Base-by-base conservation (phyloP, 2,113 vertebrate species). In the Atractosteus spatula region DNA sequence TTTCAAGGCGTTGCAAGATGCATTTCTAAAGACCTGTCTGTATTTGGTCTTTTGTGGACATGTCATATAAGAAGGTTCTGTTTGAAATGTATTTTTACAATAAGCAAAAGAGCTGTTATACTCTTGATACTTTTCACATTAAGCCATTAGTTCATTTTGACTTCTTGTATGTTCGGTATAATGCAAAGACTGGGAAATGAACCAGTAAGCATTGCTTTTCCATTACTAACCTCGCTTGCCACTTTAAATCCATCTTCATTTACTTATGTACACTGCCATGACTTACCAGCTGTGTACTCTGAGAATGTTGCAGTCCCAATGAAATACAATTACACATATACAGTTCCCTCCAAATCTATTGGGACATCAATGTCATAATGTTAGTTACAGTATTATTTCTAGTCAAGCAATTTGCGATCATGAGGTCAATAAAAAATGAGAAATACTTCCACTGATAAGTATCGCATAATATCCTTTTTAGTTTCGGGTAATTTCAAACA, bases 171-270 rank as follows among this genome's bases (percentile, higher is more conserved):
- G 89, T 89, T 29, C 67, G 81, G 64, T 79, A 83, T 82, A 92
- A 83, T 94, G 92, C 94, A 92, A 90, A 90, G 93, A 93, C 94
- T 97, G 94, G 87, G 94, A 92, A 97, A 90, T 95, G 95, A 94
- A 94, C 94, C 91, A 92, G 84, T 90, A 75, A 79, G 81, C 84
- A 84, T 84, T 64, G 79, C 77, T 85, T 82, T 88, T 89, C 89
- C 88, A 91, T 88, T 90, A 91, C 87, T 91, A 89, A 81, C 87
- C 90, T 83, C 88, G 87, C 90, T 92, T 91, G 89, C 91, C 91
- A 91, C 90, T 93, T 93, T 80, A 83, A 85, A 45, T 57, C 62
- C 29, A 17, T 43, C 7, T 2, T 59, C 17, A 16, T 70, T 57
- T 68, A 45, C 41, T 16, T 61, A 3, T 62, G 43, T 42, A 3